A percentile compares a stretch with the other conserved stretches of the same genome.
phyloP scores from a whole-genome alignment of 2,797 vertebrate species.

The Coranthus polyacanthus region DNA sequence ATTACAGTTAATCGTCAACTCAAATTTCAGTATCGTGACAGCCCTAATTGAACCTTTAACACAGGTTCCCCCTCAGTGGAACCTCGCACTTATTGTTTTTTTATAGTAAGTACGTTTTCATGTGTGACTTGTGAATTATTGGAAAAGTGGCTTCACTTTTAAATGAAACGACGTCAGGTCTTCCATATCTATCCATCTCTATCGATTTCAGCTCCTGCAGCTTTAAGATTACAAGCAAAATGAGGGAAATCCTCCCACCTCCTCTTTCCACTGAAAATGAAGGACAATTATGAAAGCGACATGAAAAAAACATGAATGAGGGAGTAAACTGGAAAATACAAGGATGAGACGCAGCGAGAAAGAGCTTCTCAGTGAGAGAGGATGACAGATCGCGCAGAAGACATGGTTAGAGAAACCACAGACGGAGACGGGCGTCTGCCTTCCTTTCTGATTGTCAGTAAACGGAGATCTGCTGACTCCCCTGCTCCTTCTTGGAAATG shows the following conservation, averaged over 20 bases:
- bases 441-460: slow-evolving; percentile 30
- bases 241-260: slow-evolving; percentile 1
- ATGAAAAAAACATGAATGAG: not conserved
- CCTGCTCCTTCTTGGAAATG: slow-evolving; percentile 61
- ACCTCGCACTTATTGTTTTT: too few species aligned
- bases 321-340: not conserved
- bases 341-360: not conserved
- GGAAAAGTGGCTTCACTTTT: too few species aligned
- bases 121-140: too few species aligned
- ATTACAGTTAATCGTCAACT: too few species aligned
- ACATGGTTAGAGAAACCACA: slow-evolving; percentile 20
- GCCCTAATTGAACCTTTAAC: too few species aligned
- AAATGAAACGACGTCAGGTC: too few species aligned
- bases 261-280: slow-evolving; percentile 9
- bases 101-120: too few species aligned
- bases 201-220: too few species aligned
- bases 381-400: slow-evolving; percentile 4
- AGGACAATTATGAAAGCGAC: not conserved
- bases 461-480: slow-evolving; percentile 57
- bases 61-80: too few species aligned
- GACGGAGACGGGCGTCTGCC: slow-evolving; percentile 9
- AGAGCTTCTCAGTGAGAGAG: slow-evolving; percentile 7
- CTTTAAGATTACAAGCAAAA: not conserved
- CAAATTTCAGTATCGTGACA: too few species aligned
- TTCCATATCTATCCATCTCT: too few species aligned